Evolutionary conservation across 2,797 vertebrate species (phyloP).

Genomic region (Balearica regulorum): DNA sequence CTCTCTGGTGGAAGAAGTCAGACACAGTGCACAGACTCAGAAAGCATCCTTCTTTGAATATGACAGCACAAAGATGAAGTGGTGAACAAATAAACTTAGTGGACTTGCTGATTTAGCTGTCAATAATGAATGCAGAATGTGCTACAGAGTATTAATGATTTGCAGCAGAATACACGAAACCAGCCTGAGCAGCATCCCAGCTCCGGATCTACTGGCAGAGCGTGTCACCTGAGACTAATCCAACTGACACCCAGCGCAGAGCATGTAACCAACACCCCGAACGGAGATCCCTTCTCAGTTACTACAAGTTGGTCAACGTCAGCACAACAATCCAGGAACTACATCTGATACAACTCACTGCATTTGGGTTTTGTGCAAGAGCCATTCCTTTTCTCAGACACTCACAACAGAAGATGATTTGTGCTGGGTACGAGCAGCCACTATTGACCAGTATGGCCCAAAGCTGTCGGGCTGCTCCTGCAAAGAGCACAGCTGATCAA

Average conservation of each 20-base stretch:
- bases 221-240: not conserved
- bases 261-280: not conserved
- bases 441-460: not conserved
- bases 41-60: not conserved
- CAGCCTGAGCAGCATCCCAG: not conserved
- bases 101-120: not conserved
- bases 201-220: not conserved
- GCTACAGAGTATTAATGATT: not conserved
- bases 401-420: not conserved
- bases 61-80: not conserved
- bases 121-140: not conserved
- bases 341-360: not conserved
- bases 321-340: not conserved
- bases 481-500: not conserved
- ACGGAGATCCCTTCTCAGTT: not conserved
- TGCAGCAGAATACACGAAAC: not conserved
- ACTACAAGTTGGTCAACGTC: not conserved
- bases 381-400: not conserved
- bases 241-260: not conserved
- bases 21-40: rapidly evolving
- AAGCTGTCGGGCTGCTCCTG: not conserved
- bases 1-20: not conserved
- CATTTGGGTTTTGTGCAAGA: not conserved
- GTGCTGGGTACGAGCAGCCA: not conserved
- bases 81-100: not conserved